A percentile compares a stretch with the other conserved stretches of the same genome.
These are phyloP conservation scores for Papilio polytes DNA, from an alignment of 1,140 invertebrate genomes.

Conservation along the genomic window DNA sequence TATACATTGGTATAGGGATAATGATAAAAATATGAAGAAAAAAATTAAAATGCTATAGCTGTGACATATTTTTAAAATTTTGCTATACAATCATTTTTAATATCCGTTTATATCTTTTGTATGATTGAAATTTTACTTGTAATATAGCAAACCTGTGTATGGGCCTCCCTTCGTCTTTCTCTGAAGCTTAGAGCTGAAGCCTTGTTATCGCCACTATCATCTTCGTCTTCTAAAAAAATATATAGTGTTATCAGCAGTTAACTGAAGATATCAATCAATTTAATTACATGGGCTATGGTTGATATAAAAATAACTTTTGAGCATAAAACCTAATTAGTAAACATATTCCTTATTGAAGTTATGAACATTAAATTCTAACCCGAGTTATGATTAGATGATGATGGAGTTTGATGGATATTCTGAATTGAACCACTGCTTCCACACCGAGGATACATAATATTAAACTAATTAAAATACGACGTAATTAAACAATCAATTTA, in stretches of 20 bases:
- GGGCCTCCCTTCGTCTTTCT: slow-evolving; percentile 96
- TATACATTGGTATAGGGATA: too few relatives aligned
- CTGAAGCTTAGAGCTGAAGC: slow-evolving; percentile 94
- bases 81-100: too few relatives aligned
- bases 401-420: slow-evolving; percentile 86
- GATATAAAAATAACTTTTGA: neutral
- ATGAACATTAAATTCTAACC: slow-evolving; percentile 81
- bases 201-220: slow-evolving; percentile 91
- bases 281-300: neutral
- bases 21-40: too few relatives aligned
- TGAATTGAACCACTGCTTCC: slow-evolving; percentile 93
- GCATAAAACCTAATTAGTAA: neutral
- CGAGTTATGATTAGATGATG: slow-evolving; percentile 94
- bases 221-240: slow-evolving; percentile 91
- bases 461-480: slow-evolving; percentile 5
- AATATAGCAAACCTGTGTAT: slow-evolving; percentile 88
- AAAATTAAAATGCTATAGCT: too few relatives aligned
- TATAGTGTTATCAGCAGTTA: slow-evolving; percentile 21
- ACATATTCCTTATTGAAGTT: neutral
- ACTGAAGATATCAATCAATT: neutral
- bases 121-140: neutral
- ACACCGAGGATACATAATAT: slow-evolving; percentile 89
- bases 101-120: neutral
- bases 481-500: neutral
- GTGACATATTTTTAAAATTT: too few relatives aligned